phyloP scores from a whole-genome alignment of 2,888 invertebrate species.

The Diaperis boleti region DNA sequence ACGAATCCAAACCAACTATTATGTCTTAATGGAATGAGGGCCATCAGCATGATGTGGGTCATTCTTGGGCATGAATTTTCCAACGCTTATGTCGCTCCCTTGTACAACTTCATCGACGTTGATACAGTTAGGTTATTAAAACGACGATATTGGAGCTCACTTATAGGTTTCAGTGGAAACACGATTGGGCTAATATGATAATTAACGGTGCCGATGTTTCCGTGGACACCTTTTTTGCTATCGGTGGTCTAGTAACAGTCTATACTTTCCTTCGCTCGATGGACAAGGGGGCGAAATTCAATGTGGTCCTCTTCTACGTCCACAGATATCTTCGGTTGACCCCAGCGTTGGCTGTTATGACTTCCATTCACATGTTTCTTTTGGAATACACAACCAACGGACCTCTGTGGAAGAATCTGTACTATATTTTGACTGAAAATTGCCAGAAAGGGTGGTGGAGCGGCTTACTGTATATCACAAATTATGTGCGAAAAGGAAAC shows the following conservation, averaged over 20 bases:
- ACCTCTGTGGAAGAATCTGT: constrained; percentile 36
- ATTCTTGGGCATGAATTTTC: constrained; percentile 62
- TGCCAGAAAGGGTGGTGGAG: constrained; percentile 38
- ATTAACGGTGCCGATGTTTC: constrained; percentile 66
- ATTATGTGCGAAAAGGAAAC: constrained; percentile 14
- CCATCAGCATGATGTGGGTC: constrained; percentile 68
- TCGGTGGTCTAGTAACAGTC: constrained; percentile 71
- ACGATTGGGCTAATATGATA: constrained; percentile 35
- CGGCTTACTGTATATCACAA: constrained; percentile 35
- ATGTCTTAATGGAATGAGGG: constrained; percentile 66
- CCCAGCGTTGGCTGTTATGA: constrained; percentile 43
- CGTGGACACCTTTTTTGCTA: constrained; percentile 74
- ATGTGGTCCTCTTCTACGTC: constrained; percentile 53
- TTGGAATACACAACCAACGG: constrained; percentile 33
- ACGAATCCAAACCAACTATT: constrained; percentile 53
- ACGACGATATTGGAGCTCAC: no score
- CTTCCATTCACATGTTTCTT: constrained; percentile 19
- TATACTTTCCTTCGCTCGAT: constrained; percentile 61
- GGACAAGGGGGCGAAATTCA: constrained; percentile 55
- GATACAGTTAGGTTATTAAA: no score
- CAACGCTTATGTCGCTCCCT: constrained; percentile 19
- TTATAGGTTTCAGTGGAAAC: constrained; percentile 62
- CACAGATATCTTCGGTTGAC: constrained; percentile 57
- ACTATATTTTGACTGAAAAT: constrained; percentile 1
- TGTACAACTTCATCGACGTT: constrained; percentile 8